Conservation (phyloP, 2,113 vertebrate genomes). For the Corythaeola cristata region DNA sequence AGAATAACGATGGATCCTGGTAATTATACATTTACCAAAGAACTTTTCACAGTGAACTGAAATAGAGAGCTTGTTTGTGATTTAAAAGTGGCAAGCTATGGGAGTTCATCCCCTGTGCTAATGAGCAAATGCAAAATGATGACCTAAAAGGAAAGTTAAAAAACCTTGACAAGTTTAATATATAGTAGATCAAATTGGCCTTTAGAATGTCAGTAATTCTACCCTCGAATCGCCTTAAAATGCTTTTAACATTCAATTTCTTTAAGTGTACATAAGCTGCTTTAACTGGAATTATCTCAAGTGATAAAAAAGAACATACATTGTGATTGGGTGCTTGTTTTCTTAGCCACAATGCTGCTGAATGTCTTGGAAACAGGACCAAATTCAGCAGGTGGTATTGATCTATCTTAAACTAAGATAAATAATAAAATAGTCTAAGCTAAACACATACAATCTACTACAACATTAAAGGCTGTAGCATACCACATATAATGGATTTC, state of each 20-base stretch:
- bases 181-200: background rate
- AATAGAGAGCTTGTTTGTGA: background rate
- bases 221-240: background rate
- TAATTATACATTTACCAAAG: background rate
- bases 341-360: background rate
- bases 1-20: background rate
- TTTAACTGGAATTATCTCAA: background rate
- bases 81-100: background rate
- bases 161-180: background rate
- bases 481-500: background rate
- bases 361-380: background rate
- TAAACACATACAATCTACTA: background rate
- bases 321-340: background rate
- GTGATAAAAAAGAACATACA: background rate
- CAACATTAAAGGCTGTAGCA: background rate
- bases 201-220: background rate
- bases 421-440: constrained; percentile 19
- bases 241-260: background rate
- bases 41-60: background rate
- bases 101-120: background rate
- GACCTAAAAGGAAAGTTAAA: background rate
- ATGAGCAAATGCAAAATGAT: background rate
- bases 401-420: background rate
- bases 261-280: background rate
- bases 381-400: constrained; percentile 15